These are phyloP conservation scores for Acanthurus lineatus DNA, from an alignment of 2,797 vertebrate genomes.

Conservation along the genomic window DNA sequence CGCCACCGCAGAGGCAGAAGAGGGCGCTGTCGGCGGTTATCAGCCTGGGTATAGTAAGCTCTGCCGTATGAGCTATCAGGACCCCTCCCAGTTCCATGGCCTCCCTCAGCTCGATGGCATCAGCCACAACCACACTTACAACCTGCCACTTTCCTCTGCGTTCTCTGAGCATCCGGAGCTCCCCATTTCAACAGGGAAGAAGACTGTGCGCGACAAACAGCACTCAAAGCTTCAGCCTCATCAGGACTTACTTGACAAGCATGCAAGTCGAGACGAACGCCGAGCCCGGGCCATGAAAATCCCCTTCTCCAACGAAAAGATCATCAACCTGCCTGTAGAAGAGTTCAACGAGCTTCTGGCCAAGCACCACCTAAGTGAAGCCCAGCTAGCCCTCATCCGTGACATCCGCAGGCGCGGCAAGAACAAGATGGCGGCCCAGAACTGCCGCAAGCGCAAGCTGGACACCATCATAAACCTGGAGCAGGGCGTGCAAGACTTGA, in stretches of 20 bases:
- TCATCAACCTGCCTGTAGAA: slow-evolving; percentile 97
- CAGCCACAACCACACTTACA: slow-evolving; percentile 98
- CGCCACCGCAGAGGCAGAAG: slow-evolving; percentile 89
- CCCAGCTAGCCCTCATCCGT: slow-evolving; percentile 95
- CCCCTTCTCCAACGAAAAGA: slow-evolving; percentile 98
- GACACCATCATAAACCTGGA: slow-evolving; percentile 98
- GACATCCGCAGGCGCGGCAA: slow-evolving; percentile 97
- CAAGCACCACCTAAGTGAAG: slow-evolving; percentile 96
- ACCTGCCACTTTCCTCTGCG: slow-evolving; percentile 89
- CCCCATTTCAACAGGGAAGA: slow-evolving; percentile 83
- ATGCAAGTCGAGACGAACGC: slow-evolving; percentile 95
- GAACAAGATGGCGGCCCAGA: slow-evolving; percentile 99
- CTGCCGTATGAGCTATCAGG: slow-evolving; percentile 98
- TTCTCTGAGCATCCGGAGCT: slow-evolving; percentile 86
- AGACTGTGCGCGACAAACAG: slow-evolving; percentile 89
- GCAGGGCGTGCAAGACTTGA: slow-evolving; percentile 95
- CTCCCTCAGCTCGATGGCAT: slow-evolving; percentile 95
- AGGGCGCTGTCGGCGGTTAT: slow-evolving; percentile 94
- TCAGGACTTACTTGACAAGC: slow-evolving; percentile 91
- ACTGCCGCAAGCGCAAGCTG: slow-evolving; percentile 98
- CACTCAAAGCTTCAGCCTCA: slow-evolving; percentile 81
- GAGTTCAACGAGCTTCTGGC: slow-evolving; percentile 99
- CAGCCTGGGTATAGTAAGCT: slow-evolving; percentile 97
- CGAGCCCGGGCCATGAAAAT: slow-evolving; percentile 97
- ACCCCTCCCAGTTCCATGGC: slow-evolving; percentile 92